phyloP scores from a whole-genome alignment of 2,797 vertebrate genomes.

The Microctenopoma steveboyesi region DNA sequence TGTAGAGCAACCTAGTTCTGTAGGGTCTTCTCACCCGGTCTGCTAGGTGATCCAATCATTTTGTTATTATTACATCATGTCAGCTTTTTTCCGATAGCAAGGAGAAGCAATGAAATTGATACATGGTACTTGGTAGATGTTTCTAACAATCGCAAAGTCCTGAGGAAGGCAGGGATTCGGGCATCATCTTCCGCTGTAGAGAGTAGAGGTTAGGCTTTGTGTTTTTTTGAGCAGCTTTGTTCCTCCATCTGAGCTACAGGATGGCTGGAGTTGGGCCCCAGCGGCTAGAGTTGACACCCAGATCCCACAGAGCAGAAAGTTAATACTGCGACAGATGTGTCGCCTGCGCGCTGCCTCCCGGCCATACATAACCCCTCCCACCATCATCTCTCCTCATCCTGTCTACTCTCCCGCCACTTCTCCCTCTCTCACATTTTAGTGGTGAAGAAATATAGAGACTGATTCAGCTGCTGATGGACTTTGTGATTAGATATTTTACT shows the following conservation, averaged over 20 bases:
- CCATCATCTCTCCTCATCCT: constrained; percentile 61
- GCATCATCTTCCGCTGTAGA: background rate
- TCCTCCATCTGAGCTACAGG: constrained; percentile 66
- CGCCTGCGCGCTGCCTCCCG: constrained; percentile 89
- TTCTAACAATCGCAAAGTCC: background rate
- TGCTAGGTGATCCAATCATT: too few relatives aligned
- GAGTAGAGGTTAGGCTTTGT: constrained; percentile 29
- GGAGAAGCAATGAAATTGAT: background rate
- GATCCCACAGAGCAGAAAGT: constrained; percentile 94
- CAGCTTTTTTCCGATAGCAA: too few relatives aligned
- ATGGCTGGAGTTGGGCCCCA: constrained; percentile 51
- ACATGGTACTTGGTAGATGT: background rate
- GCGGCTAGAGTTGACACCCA: constrained; percentile 83
- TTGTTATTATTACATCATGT: too few relatives aligned
- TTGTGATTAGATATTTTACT: background rate
- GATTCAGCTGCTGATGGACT: too few relatives aligned
- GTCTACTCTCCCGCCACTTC: constrained; percentile 37
- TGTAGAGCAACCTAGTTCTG: too few relatives aligned
- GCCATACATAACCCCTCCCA: constrained; percentile 83
- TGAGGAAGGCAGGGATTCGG: background rate
- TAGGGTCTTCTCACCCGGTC: too few relatives aligned
- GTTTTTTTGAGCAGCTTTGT: constrained; percentile 45
- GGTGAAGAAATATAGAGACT: background rate
- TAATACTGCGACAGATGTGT: constrained; percentile 97
- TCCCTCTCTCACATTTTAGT: constrained; percentile 65